These are phyloP conservation scores for Drosophila birchii DNA, from an alignment of 2,888 invertebrate genomes.

Conservation along the genomic window DNA sequence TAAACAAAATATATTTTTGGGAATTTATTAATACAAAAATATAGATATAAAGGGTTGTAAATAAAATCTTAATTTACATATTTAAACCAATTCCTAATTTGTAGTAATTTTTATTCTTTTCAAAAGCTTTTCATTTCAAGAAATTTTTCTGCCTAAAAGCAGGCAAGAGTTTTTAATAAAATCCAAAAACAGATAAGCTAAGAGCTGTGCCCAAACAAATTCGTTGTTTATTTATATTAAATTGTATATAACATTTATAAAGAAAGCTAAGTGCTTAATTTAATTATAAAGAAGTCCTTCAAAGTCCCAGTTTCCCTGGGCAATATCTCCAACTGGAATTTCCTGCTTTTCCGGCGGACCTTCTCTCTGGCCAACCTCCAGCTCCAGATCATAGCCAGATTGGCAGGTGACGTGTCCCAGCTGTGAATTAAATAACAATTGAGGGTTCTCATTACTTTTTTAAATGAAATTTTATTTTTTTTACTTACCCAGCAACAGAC, in stretches of 20 bases:
- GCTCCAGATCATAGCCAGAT: slow-evolving; percentile 17
- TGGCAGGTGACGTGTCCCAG: slow-evolving; percentile 49
- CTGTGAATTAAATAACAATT: slow-evolving; percentile 38
- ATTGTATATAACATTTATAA: no score
- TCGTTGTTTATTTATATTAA: background rate
- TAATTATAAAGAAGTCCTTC: slow-evolving; percentile 2
- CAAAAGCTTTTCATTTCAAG: background rate
- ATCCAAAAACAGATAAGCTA: background rate
- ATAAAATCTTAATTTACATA: background rate
- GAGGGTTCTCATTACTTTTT: background rate
- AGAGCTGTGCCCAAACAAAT: no score
- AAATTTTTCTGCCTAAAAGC: background rate
- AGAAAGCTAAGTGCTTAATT: background rate
- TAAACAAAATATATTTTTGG: no score
- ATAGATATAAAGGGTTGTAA: no score
- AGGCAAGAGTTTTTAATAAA: background rate
- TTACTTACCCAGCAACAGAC: slow-evolving; percentile 30
- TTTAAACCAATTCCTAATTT: background rate
- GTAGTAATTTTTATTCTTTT: background rate
- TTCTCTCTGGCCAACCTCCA: slow-evolving; percentile 38
- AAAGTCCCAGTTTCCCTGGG: slow-evolving; percentile 3
- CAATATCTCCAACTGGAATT: slow-evolving; percentile 56
- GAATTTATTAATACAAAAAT: background rate
- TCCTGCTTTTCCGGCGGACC: slow-evolving; percentile 37
- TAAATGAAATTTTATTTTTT: background rate